Conservation (phyloP, 2,797 vertebrate species). For the Euphonia xanthogaster region DNA sequence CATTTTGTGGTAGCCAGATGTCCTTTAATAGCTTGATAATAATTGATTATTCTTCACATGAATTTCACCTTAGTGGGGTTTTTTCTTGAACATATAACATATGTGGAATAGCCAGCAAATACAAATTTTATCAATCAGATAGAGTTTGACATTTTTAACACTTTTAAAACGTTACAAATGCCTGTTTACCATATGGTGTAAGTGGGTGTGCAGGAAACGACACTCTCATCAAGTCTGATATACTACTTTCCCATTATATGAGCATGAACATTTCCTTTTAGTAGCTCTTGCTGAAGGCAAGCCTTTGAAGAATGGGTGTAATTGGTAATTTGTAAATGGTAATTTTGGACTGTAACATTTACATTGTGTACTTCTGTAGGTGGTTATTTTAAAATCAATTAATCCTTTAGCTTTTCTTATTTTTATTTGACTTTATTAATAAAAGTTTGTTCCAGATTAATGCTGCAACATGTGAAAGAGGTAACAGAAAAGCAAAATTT, state of each 20-base stretch:
- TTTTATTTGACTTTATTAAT: neutral
- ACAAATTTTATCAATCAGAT: slow-evolving; percentile 61
- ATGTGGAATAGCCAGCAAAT: slow-evolving; percentile 69
- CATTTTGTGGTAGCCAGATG: slow-evolving; percentile 65
- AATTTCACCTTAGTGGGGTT: neutral
- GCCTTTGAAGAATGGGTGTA: neutral
- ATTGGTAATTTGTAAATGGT: neutral
- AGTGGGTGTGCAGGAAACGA: slow-evolving; percentile 43
- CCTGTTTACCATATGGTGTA: slow-evolving; percentile 71
- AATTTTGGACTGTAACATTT: neutral
- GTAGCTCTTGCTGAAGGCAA: neutral
- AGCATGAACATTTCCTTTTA: neutral
- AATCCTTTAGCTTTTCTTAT: neutral
- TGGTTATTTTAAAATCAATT: neutral
- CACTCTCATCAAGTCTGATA: slow-evolving; percentile 1
- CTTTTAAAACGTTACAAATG: slow-evolving; percentile 46
- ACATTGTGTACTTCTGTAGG: neutral
- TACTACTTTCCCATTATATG: slow-evolving; percentile 13
- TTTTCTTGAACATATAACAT: slow-evolving; percentile 55
- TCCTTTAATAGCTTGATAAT: slow-evolving; percentile 53
- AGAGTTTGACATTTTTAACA: slow-evolving; percentile 54
- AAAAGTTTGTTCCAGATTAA: neutral
- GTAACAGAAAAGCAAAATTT: neutral
- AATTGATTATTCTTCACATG: slow-evolving; percentile 49
- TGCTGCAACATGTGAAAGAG: neutral